Percentiles rank a stretch among this genome's conserved stretches.
These are phyloP conservation scores for Limonius californicus DNA, from an alignment of 1,140 invertebrate species.

Conservation along the genomic window DNA sequence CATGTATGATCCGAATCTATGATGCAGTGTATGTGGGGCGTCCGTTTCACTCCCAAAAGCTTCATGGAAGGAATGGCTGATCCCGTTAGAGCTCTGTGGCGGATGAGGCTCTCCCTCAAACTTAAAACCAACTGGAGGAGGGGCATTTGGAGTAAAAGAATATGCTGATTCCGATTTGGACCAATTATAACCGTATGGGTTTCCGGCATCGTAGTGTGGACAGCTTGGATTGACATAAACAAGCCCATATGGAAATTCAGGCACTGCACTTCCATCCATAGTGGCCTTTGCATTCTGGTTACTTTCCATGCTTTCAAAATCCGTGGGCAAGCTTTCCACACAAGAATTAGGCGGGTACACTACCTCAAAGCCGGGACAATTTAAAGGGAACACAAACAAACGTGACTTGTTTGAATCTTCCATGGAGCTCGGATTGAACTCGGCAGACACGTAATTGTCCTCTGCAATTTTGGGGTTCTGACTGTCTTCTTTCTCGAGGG, in stretches of 20 bases:
- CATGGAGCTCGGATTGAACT: too few species aligned
- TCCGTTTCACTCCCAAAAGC: too few species aligned
- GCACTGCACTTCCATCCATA: neutral
- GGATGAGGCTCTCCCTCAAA: neutral
- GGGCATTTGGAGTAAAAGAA: too few species aligned
- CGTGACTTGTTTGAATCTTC: constrained; percentile 22
- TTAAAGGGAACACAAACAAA: constrained; percentile 42
- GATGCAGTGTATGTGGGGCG: neutral
- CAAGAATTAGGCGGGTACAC: constrained; percentile 8
- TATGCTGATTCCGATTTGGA: too few species aligned
- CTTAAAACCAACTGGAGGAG: too few species aligned
- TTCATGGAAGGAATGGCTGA: too few species aligned
- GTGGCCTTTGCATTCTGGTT: too few species aligned
- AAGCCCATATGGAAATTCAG: neutral
- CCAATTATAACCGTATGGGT: too few species aligned
- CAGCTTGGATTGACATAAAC: neutral
- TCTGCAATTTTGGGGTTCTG: too few species aligned
- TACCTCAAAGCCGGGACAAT: constrained; percentile 41
- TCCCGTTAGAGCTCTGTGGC: neutral
- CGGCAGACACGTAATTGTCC: too few species aligned
- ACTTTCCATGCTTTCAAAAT: too few species aligned
- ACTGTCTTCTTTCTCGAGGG: too few species aligned
- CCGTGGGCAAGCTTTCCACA: neutral
- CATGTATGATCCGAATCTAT: neutral
- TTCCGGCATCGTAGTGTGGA: neutral